These are phyloP conservation scores for rat (Rattus norvegicus) DNA, from an alignment of 2,113 vertebrate genomes.

Conservation along the genomic window DNA sequence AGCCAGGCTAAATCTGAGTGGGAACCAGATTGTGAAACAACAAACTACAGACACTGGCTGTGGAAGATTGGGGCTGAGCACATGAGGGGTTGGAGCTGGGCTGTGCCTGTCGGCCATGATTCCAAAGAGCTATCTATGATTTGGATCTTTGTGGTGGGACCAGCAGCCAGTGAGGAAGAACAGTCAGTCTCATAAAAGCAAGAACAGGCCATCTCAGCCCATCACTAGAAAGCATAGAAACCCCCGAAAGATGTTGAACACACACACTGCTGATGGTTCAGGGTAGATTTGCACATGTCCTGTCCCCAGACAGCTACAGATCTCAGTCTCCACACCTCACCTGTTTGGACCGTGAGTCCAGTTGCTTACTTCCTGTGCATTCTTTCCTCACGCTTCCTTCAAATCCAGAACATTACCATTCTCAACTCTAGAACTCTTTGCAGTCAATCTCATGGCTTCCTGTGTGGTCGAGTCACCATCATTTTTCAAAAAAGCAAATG, in stretches of 20 bases:
- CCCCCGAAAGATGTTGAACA: not conserved
- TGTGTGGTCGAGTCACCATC: conserved; percentile 9
- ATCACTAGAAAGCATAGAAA: not conserved
- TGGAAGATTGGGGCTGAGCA: not conserved
- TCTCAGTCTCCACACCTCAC: conserved; percentile 11
- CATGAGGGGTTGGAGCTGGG: not conserved
- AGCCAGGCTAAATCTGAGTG: not conserved
- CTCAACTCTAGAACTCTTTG: not conserved
- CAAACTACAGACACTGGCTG: not conserved
- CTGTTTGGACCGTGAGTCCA: conserved; percentile 31
- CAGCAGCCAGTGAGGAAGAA: not conserved
- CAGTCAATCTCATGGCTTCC: not conserved
- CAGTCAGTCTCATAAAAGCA: not conserved
- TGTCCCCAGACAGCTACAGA: conserved; percentile 36
- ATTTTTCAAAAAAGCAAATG: not conserved
- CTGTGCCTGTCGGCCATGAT: not conserved
- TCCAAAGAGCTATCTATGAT: not conserved
- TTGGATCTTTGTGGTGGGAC: not conserved
- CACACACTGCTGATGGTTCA: conserved; percentile 22
- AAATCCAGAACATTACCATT: not conserved
- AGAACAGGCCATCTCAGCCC: not conserved
- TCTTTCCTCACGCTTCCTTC: conserved; percentile 41
- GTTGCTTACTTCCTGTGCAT: not conserved
- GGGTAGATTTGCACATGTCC: conserved; percentile 27
- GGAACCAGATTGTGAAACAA: not conserved